These are phyloP conservation scores for Moxostoma hubbsi DNA, from an alignment of 2,797 vertebrate genomes.

Conservation along the genomic window DNA sequence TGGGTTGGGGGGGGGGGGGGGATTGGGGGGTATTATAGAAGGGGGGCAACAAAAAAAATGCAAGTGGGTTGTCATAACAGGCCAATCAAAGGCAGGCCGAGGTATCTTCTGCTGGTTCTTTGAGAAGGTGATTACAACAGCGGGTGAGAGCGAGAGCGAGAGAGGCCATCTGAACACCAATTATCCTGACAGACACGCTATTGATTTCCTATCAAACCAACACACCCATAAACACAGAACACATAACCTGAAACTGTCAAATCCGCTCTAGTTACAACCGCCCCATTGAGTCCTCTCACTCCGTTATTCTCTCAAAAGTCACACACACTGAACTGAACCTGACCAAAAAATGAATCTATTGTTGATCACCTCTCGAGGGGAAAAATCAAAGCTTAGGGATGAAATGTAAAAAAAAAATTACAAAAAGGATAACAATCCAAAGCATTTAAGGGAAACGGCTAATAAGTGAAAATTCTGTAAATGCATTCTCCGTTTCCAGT, in stretches of 20 bases:
- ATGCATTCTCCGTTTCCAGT: too few species aligned
- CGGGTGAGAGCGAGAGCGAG: conserved; percentile 73
- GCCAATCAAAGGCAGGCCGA: conserved; percentile 60
- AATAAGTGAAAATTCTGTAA: neutral
- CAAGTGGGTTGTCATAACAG: conserved; percentile 67
- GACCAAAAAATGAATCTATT: conserved; percentile 28
- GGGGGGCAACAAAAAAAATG: conserved; percentile 64
- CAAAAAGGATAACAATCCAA: neutral
- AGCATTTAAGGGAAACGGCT: neutral
- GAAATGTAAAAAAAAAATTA: neutral
- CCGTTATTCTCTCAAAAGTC: conserved; percentile 33
- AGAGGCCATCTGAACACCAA: conserved; percentile 66
- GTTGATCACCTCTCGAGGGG: conserved; percentile 1
- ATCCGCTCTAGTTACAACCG: conserved; percentile 62
- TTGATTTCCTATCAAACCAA: conserved; percentile 67
- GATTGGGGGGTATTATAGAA: conserved; percentile 67
- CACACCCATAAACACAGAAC: conserved; percentile 66
- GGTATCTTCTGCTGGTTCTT: conserved; percentile 59
- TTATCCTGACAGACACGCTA: conserved; percentile 66
- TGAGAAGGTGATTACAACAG: conserved; percentile 68
- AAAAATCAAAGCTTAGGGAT: conserved; percentile 3
- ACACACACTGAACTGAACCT: conserved; percentile 17
- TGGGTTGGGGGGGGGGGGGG: conserved; percentile 57
- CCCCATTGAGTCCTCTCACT: conserved; percentile 50
- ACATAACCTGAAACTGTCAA: conserved; percentile 67